phyloP scores from a whole-genome alignment of 2,888 invertebrate species.

The Drosophila atroscutellata region DNA sequence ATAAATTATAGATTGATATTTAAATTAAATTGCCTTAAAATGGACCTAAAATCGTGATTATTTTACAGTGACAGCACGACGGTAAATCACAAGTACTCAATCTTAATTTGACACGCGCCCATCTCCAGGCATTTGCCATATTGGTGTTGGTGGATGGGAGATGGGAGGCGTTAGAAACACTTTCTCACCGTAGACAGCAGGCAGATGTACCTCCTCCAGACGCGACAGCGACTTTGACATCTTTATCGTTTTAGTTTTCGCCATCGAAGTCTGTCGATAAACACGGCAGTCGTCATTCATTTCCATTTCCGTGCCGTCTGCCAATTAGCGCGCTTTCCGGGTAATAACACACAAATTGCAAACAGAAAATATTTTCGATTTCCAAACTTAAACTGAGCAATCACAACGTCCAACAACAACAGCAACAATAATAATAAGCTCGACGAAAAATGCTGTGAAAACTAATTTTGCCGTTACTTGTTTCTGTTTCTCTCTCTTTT shows the following conservation, averaged over 20 bases:
- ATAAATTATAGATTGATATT: background rate
- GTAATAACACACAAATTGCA: constrained; percentile 66
- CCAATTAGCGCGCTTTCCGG: constrained; percentile 70
- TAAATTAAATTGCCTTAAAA: constrained; percentile 1
- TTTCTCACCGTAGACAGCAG: constrained; percentile 62
- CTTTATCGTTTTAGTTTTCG: constrained; percentile 17
- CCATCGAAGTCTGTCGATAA: constrained; percentile 55
- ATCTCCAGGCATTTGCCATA: background rate
- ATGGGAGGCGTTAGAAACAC: constrained; percentile 10
- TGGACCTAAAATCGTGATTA: background rate
- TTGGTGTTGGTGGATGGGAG: background rate
- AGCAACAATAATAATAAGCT: constrained; percentile 8
- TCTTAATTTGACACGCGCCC: background rate
- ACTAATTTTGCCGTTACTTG: constrained; percentile 61
- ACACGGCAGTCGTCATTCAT: constrained; percentile 54
- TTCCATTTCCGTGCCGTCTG: constrained; percentile 76
- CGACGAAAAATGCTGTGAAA: constrained; percentile 59
- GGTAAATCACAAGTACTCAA: too few relatives aligned
- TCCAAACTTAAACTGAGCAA: constrained; percentile 53
- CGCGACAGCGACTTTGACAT: constrained; percentile 27
- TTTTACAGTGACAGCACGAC: background rate
- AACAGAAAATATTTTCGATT: constrained; percentile 56
- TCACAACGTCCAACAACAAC: constrained; percentile 33
- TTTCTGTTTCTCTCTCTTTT: constrained; percentile 2
- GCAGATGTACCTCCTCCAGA: constrained; percentile 49